phyloP scores from a whole-genome alignment of 2,797 vertebrate species.

The Sebastes diploproa region DNA sequence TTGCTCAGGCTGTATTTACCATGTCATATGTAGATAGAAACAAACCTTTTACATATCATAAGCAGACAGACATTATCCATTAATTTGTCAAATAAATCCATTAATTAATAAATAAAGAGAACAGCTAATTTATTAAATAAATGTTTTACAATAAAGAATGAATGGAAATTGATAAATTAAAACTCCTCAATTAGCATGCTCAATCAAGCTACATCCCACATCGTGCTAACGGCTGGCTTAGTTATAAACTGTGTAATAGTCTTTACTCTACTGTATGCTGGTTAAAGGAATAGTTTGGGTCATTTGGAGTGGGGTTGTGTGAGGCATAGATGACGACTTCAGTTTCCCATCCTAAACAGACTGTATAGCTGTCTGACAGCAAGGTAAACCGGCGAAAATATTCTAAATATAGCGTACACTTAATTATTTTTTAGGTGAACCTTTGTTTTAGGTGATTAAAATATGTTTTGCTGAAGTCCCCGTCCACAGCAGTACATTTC shows the following conservation, averaged over 20 bases:
- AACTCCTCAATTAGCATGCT: neutral
- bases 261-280: neutral
- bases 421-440: too few species aligned
- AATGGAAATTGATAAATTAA: neutral
- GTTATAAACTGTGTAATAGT: neutral
- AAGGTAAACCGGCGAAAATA: too few species aligned
- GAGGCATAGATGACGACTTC: too few species aligned
- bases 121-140: neutral
- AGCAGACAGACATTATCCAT: neutral
- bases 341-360: too few species aligned
- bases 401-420: too few species aligned
- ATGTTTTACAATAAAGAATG: neutral
- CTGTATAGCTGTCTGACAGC: too few species aligned
- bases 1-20: neutral
- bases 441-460: too few species aligned
- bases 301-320: rapidly evolving
- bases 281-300: too few species aligned
- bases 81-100: neutral
- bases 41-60: too few species aligned
- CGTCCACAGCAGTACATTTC: too few species aligned
- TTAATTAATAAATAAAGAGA: neutral
- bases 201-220: neutral
- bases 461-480: too few species aligned
- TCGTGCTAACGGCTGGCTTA: neutral
- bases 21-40: neutral